Base-by-base conservation (phyloP, 2,888 invertebrate genomes). In the Drosophila testacea region DNA sequence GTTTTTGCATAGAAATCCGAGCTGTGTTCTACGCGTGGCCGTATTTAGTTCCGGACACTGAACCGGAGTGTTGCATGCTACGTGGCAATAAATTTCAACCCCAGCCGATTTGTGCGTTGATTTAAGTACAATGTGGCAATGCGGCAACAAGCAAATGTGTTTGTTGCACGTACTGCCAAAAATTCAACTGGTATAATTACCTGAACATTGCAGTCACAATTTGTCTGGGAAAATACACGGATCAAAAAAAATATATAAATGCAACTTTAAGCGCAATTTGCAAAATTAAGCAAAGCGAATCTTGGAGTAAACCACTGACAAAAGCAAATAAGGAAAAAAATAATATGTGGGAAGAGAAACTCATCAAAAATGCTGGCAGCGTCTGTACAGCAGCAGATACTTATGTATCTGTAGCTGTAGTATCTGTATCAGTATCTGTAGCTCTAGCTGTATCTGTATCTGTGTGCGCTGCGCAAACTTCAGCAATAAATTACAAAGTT, bases 41-140 rank as follows among this genome's bases (percentile, higher is more conserved):
- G 39, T 56, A 42, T 75, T 84, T 76, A 75, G 86, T 67, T 75
- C 71, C 79, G 79, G 65, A 39, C 52, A 48, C 27, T n/a, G 36
- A 32, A 44, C 55, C 16, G 28, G 34, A 44, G 63, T 69, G 69
- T 69, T 62, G 51, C 67, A 47, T 39, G 56, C 62, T 56, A 34
- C 48, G 16, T 32, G 50, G 65, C 74, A 83, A 87, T 88, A 88
- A 89, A 89, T 88, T 81, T 41, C 79, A 83, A 74, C 81, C 85
- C 83, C 79, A 62, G 75, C 48, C 16, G 71, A 79, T 75, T 36
- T 80, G 83, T 84, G 86, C 87, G 90, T 79, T 91, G 91, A 91
- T 90, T 91, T 91, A 89, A 81, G 82, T 86, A 91, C 91, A 91
- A 81, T 77, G 85, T 78, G 81, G 81, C 79, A 82, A 81, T 72